Percentiles rank a stretch among this genome's conserved stretches.
These are phyloP conservation scores for Neria commutata DNA, from an alignment of 2,888 invertebrate species.

Conservation along the genomic window DNA sequence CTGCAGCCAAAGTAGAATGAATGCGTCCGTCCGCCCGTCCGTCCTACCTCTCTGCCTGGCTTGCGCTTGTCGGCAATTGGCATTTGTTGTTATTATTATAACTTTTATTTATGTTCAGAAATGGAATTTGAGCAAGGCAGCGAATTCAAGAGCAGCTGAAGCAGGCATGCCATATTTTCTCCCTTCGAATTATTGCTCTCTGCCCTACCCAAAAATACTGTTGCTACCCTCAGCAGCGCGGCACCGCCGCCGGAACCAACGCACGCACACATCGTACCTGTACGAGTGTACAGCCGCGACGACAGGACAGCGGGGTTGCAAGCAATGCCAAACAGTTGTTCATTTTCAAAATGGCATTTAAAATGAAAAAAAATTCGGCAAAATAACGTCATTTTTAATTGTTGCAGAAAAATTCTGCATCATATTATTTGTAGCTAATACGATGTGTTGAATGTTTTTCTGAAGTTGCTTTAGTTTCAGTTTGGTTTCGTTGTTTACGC, in stretches of 20 bases:
- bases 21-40: neutral
- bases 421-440: too few relatives aligned
- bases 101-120: slow-evolving; percentile 19
- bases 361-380: too few relatives aligned
- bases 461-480: too few relatives aligned
- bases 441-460: too few relatives aligned
- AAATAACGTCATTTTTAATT: too few relatives aligned
- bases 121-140: slow-evolving; percentile 21
- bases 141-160: slow-evolving; percentile 24
- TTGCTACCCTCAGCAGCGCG: neutral
- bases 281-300: neutral
- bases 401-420: too few relatives aligned
- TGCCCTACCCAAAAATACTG: neutral
- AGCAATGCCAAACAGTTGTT: too few relatives aligned
- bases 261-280: neutral
- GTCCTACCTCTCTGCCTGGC: neutral
- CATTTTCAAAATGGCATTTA: too few relatives aligned
- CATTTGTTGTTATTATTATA: slow-evolving; percentile 27
- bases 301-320: neutral
- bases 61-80: slow-evolving; percentile 26
- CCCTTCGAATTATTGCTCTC: too few relatives aligned
- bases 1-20: slow-evolving; percentile 3
- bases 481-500: too few relatives aligned
- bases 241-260: neutral
- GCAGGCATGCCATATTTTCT: slow-evolving; percentile 17